These are phyloP conservation scores for Campylomormyrus tamandua DNA, from an alignment of 2,113 vertebrate species.

Conservation along the genomic window DNA sequence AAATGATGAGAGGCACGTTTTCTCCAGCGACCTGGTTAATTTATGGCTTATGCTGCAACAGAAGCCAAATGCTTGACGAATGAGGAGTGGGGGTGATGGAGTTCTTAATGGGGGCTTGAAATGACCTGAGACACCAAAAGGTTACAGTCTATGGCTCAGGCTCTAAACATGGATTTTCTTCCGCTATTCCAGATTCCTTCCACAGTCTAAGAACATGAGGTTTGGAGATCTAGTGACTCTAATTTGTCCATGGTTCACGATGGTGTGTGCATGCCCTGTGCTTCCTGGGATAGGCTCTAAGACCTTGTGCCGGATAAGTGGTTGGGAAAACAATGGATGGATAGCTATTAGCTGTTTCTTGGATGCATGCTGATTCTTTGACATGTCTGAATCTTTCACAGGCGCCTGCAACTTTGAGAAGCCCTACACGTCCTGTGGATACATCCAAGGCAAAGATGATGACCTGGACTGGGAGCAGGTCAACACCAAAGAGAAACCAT, in stretches of 20 bases:
- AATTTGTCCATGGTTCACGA: neutral
- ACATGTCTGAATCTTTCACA: conserved; percentile 35
- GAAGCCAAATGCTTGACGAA: neutral
- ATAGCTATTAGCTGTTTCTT: neutral
- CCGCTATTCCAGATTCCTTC: neutral
- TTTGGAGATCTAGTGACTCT: neutral
- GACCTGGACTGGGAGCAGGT: conserved; percentile 90
- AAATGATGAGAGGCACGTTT: neutral
- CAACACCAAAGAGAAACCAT: conserved; percentile 58
- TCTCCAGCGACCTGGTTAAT: neutral
- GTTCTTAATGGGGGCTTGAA: neutral
- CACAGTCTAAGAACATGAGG: neutral
- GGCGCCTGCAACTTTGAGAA: conserved; percentile 77
- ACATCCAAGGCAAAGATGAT: conserved; percentile 77
- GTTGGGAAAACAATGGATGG: neutral
- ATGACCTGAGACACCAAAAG: neutral
- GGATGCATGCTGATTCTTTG: neutral
- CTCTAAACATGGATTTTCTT: neutral
- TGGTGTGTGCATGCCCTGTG: neutral
- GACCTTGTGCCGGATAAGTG: neutral
- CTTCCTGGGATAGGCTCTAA: neutral
- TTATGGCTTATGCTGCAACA: conserved; percentile 6
- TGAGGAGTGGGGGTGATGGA: neutral
- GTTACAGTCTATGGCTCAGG: neutral
- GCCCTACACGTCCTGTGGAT: conserved; percentile 68